These are phyloP conservation scores for Gila orcuttii DNA, from an alignment of 2,113 vertebrate genomes.

Conservation along the genomic window DNA sequence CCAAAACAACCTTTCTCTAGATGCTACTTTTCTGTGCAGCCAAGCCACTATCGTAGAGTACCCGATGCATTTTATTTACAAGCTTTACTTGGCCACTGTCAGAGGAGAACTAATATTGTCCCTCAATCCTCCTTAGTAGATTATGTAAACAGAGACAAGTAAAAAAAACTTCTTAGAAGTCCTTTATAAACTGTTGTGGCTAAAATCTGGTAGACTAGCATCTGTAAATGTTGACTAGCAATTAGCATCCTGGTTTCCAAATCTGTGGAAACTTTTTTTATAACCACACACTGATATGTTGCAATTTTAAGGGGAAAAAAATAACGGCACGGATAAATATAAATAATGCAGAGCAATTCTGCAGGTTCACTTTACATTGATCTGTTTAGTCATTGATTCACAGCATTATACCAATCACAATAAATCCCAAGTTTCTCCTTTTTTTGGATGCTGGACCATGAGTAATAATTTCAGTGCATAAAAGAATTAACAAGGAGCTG, in stretches of 20 bases:
- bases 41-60: slow-evolving; percentile 9
- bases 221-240: background rate
- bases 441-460: slow-evolving; percentile 19
- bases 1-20: slow-evolving; percentile 14
- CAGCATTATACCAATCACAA: slow-evolving; percentile 31
- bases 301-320: slow-evolving; percentile 1
- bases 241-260: background rate
- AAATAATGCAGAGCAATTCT: slow-evolving; percentile 55
- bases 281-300: background rate
- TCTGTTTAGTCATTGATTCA: slow-evolving; percentile 68
- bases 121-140: slow-evolving; percentile 51
- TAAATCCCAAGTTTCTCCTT: background rate
- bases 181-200: background rate
- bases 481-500: slow-evolving; percentile 57
- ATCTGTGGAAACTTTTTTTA: background rate
- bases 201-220: slow-evolving; percentile 7
- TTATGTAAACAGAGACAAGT: slow-evolving; percentile 17
- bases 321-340: slow-evolving; percentile 47
- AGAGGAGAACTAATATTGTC: slow-evolving; percentile 56
- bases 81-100: slow-evolving; percentile 27
- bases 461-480: slow-evolving; percentile 56
- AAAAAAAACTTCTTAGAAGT: background rate
- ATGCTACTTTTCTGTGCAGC: slow-evolving; percentile 1
- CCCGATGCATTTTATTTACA: background rate
- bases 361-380: slow-evolving; percentile 66